phyloP scores from a whole-genome alignment of 1,140 invertebrate genomes.

The Callitettix versicolor region DNA sequence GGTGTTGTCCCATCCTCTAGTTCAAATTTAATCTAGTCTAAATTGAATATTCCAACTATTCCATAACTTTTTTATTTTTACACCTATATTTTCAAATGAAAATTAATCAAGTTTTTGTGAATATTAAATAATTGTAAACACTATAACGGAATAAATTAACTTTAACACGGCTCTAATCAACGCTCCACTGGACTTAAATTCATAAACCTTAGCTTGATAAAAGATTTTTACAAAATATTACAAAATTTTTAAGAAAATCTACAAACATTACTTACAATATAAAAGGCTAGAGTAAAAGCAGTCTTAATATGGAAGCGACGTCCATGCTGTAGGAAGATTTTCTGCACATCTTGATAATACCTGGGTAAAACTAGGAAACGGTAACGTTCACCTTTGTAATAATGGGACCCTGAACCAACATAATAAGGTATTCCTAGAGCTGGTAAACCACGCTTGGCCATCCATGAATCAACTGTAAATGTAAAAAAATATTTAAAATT shows the following conservation, averaged over 20 bases:
- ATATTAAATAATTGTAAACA: too few relatives aligned
- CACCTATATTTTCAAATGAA: too few relatives aligned
- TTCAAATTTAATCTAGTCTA: too few relatives aligned
- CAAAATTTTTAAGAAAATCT: neutral
- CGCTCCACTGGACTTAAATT: neutral
- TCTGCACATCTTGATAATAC: constrained; percentile 80
- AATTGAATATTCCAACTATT: too few relatives aligned
- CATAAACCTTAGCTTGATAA: neutral
- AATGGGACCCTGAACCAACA: constrained; percentile 71
- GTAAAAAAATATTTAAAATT: too few relatives aligned
- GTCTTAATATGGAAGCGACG: constrained; percentile 62
- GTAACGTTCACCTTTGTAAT: constrained; percentile 56
- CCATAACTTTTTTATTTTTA: neutral
- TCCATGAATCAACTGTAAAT: constrained; percentile 67
- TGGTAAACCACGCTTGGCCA: constrained; percentile 48
- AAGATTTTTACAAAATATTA: neutral
- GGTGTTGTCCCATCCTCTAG: too few relatives aligned
- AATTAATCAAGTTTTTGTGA: too few relatives aligned
- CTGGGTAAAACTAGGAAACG: constrained; percentile 85
- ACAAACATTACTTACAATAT: constrained; percentile 49
- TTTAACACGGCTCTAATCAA: neutral
- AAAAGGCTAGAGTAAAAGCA: constrained; percentile 64
- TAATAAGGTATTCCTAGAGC: constrained; percentile 79
- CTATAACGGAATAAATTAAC: too few relatives aligned
- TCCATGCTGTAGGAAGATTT: constrained; percentile 55